A percentile compares a stretch with the other conserved stretches of the same genome.
These are phyloP conservation scores for Campoletis sonorensis DNA, from an alignment of 1,140 invertebrate genomes.

Conservation along the genomic window DNA sequence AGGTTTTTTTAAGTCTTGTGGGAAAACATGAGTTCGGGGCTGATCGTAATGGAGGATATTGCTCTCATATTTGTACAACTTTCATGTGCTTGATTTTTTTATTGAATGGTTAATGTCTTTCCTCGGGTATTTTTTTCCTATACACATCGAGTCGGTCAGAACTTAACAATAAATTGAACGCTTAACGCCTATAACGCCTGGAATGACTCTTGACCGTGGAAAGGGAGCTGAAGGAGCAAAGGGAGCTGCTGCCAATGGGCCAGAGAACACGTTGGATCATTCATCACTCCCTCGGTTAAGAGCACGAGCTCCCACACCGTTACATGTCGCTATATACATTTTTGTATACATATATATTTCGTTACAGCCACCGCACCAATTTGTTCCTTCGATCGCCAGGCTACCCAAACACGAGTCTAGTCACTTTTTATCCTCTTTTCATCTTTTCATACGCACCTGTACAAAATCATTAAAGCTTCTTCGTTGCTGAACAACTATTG, in stretches of 20 bases:
- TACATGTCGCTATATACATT: not conserved
- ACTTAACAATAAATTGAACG: slow-evolving; percentile 66
- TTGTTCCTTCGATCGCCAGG: slow-evolving; percentile 59
- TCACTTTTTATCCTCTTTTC: not conserved
- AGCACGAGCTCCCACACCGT: not conserved
- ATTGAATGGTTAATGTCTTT: slow-evolving; percentile 50
- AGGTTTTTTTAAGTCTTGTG: too few relatives aligned
- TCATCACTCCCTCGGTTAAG: slow-evolving; percentile 60
- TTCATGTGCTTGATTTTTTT: not conserved
- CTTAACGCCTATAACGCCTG: slow-evolving; percentile 57
- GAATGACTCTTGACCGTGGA: slow-evolving; percentile 38
- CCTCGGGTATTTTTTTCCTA: slow-evolving; percentile 56
- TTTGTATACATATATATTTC: not conserved
- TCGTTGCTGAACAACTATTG: not conserved
- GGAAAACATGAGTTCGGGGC: too few relatives aligned
- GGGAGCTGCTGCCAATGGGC: slow-evolving; percentile 18
- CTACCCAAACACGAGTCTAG: slow-evolving; percentile 25
- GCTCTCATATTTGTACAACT: too few relatives aligned
- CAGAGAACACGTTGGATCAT: slow-evolving; percentile 54
- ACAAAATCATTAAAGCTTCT: not conserved
- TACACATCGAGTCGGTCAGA: slow-evolving; percentile 53
- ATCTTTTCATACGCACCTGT: slow-evolving; percentile 37
- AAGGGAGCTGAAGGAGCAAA: slow-evolving; percentile 2
- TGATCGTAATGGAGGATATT: too few relatives aligned
- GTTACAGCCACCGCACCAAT: slow-evolving; percentile 59